Conservation (phyloP, 2,888 invertebrate species). For the Brenthis hecate region DNA sequence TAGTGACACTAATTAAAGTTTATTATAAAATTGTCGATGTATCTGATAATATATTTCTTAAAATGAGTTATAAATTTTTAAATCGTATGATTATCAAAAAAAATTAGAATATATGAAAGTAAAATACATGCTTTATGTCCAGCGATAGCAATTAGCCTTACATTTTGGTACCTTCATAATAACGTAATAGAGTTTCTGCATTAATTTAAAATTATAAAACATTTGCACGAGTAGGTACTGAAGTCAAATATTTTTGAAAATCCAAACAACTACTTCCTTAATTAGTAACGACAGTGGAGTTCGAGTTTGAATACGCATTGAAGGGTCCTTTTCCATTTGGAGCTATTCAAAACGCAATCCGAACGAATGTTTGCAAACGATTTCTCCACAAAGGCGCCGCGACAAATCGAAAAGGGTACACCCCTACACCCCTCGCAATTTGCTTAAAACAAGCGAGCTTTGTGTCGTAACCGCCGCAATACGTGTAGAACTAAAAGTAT, state of each 20-base stretch:
- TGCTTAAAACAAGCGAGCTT: slow-evolving; percentile 69
- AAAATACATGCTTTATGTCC: too few relatives aligned
- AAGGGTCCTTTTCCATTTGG: slow-evolving; percentile 44
- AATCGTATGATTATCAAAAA: too few relatives aligned
- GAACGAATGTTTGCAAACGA: slow-evolving; percentile 59
- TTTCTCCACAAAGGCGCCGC: slow-evolving; percentile 54
- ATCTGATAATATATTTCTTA: too few relatives aligned
- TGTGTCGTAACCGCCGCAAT: slow-evolving; percentile 48
- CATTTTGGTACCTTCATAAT: too few relatives aligned
- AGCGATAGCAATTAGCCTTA: too few relatives aligned
- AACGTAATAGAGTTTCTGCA: too few relatives aligned
- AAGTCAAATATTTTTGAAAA: slow-evolving; percentile 23
- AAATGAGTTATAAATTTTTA: too few relatives aligned
- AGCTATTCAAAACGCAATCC: slow-evolving; percentile 47
- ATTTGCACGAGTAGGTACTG: background rate
- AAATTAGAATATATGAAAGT: too few relatives aligned
- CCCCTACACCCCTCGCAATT: slow-evolving; percentile 66
- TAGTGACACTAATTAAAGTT: too few relatives aligned
- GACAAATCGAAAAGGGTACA: slow-evolving; percentile 51
- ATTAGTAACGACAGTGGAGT: slow-evolving; percentile 49
- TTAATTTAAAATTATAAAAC: too few relatives aligned
- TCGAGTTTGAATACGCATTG: slow-evolving; percentile 42
- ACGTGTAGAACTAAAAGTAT: slow-evolving; percentile 33
- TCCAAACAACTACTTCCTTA: slow-evolving; percentile 39
- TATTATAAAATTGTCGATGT: too few relatives aligned